A percentile compares a stretch with the other conserved stretches of the same genome.
These are phyloP conservation scores for Pogonomyrmex californicus DNA, from an alignment of 1,140 invertebrate species.

Conservation along the genomic window DNA sequence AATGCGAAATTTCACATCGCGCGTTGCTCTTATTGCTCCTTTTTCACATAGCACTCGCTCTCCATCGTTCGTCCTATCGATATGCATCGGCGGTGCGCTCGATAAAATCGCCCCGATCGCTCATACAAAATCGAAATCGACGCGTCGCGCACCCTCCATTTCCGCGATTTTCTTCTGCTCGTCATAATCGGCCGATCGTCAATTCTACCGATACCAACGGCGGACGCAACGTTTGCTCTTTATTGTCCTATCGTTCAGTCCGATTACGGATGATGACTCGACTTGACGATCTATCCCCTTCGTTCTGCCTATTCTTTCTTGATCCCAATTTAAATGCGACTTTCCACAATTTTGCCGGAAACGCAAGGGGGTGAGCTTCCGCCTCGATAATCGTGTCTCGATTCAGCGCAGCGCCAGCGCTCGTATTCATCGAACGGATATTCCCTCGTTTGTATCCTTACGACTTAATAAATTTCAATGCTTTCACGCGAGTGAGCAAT, in stretches of 20 bases:
- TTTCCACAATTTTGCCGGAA: slow-evolving; percentile 47
- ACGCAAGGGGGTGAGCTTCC: slow-evolving; percentile 48
- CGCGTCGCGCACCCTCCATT: slow-evolving; percentile 6
- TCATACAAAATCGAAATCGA: slow-evolving; percentile 19
- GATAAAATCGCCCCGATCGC: slow-evolving; percentile 23
- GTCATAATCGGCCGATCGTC: slow-evolving; percentile 11
- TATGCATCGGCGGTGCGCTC: background rate
- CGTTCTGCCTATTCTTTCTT: background rate
- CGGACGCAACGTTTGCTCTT: slow-evolving; percentile 5
- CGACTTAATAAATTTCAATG: slow-evolving; percentile 49
- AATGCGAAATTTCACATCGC: slow-evolving; percentile 14
- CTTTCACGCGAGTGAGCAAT: slow-evolving; percentile 19
- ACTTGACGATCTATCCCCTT: background rate
- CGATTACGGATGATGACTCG: background rate
- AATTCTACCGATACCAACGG: slow-evolving; percentile 2
- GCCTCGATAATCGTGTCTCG: slow-evolving; percentile 20
- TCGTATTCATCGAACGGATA: slow-evolving; percentile 3
- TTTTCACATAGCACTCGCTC: slow-evolving; percentile 30
- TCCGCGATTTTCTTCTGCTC: background rate
- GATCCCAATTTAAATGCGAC: slow-evolving; percentile 57
- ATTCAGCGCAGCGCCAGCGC: background rate
- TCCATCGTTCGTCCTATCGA: slow-evolving; percentile 11
- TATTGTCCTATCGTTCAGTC: background rate
- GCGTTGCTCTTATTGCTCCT: background rate
- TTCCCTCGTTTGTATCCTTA: slow-evolving; percentile 39